Conservation (phyloP, 2,113 vertebrate species). For the Capreolus pygargus region DNA sequence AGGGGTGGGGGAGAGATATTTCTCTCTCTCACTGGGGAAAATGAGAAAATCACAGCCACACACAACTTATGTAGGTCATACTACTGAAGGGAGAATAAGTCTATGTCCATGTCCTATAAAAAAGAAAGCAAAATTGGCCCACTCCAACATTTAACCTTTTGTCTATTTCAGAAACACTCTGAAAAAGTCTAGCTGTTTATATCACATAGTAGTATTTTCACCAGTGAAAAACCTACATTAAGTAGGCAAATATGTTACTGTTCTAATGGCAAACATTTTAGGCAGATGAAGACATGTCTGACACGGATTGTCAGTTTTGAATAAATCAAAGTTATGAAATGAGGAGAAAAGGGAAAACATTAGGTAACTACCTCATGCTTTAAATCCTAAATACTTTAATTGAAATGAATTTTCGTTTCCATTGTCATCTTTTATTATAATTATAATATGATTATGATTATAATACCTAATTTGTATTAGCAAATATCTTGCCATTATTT, state of each 20-base stretch:
- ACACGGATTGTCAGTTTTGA: not conserved
- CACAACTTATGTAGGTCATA: conserved; percentile 60
- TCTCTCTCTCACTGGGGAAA: conserved; percentile 31
- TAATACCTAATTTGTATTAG: not conserved
- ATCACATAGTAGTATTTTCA: not conserved
- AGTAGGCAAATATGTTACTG: not conserved
- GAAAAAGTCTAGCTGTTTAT: not conserved
- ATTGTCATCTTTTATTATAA: not conserved
- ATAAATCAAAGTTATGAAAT: not conserved
- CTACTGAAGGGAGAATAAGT: not conserved
- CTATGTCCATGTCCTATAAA: not conserved
- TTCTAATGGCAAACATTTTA: not conserved
- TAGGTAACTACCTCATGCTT: not conserved
- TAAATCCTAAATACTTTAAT: not conserved
- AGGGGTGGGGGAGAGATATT: not conserved
- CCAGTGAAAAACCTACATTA: not conserved
- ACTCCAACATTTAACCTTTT: conserved; percentile 5
- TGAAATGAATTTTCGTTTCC: not conserved
- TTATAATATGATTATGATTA: not conserved
- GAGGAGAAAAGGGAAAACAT: not conserved
- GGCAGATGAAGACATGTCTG: not conserved
- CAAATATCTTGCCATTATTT: not conserved
- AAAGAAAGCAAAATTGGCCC: conserved; percentile 25
- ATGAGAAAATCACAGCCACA: conserved; percentile 57
- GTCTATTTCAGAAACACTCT: conserved; percentile 38